A percentile compares a stretch with the other conserved stretches of the same genome.
Evolutionary conservation across 2,888 invertebrate species (phyloP).

Genomic region (Sinohyriopsis cumingii): DNA sequence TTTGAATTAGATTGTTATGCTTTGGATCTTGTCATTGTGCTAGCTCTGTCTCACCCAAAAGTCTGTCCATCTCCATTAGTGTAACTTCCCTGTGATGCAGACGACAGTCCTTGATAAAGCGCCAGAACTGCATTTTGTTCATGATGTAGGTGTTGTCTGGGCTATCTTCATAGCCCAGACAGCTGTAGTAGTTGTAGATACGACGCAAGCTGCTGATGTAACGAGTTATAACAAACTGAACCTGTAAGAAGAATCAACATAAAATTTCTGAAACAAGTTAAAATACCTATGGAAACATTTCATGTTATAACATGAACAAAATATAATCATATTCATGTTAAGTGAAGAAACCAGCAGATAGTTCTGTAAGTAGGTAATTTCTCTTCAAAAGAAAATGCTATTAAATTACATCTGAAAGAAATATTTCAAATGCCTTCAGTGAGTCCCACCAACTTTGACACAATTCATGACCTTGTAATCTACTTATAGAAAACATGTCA

Average conservation of each 20-base stretch:
- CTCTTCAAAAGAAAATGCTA: too few relatives aligned
- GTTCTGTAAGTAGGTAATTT: too few relatives aligned
- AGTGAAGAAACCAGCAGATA: background rate
- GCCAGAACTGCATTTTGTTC: conserved; percentile 72
- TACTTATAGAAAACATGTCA: too few relatives aligned
- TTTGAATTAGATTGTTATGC: too few relatives aligned
- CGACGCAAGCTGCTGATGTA: conserved; percentile 67
- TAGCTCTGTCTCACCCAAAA: conserved; percentile 52
- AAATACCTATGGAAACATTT: background rate
- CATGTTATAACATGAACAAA: background rate
- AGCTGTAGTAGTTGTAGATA: conserved; percentile 69
- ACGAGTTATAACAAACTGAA: conserved; percentile 67
- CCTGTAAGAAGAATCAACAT: conserved; percentile 39
- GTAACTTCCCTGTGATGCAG: conserved; percentile 64
- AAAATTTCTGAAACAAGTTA: background rate
- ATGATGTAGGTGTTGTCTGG: conserved; percentile 71
- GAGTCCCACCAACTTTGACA: too few relatives aligned
- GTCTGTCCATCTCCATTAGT: conserved; percentile 69
- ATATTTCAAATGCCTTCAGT: too few relatives aligned
- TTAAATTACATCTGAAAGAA: too few relatives aligned
- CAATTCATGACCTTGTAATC: too few relatives aligned
- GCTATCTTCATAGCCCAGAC: conserved; percentile 67
- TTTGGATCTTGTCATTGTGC: background rate
- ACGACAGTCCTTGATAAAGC: conserved; percentile 70
- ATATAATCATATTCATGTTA: background rate